These are phyloP conservation scores for Dendrolimus pini DNA, from an alignment of 2,888 invertebrate species.

Conservation along the genomic window DNA sequence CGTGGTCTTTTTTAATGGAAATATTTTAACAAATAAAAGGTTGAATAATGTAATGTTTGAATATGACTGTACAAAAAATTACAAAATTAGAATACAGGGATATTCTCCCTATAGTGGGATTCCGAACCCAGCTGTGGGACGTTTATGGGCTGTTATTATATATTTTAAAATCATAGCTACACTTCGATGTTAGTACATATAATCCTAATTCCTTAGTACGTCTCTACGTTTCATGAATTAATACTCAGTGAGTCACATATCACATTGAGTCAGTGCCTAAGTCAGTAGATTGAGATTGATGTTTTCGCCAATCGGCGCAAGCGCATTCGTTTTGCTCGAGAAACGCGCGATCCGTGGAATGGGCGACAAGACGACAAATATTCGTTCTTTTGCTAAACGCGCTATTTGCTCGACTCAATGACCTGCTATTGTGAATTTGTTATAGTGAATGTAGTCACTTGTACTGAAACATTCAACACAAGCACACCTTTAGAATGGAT, in stretches of 20 bases:
- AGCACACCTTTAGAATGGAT: too few relatives aligned
- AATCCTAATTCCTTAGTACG: background rate
- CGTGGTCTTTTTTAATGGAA: too few relatives aligned
- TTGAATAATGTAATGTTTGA: too few relatives aligned
- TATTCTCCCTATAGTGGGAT: too few relatives aligned
- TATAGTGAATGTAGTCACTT: background rate
- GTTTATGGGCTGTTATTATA: too few relatives aligned
- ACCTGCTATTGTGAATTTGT: background rate
- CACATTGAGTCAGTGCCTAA: conserved; percentile 39
- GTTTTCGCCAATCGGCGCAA: conserved; percentile 7
- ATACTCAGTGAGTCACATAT: conserved; percentile 9
- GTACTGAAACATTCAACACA: too few relatives aligned
- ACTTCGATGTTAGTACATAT: too few relatives aligned
- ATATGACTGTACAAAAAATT: too few relatives aligned
- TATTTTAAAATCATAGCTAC: too few relatives aligned
- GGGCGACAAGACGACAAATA: background rate
- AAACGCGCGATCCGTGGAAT: background rate
- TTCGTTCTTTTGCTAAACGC: background rate
- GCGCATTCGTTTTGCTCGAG: background rate
- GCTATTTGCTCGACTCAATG: background rate
- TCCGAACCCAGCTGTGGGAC: too few relatives aligned
- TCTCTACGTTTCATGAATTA: background rate
- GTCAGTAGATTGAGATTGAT: conserved; percentile 59
- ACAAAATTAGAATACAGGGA: too few relatives aligned
- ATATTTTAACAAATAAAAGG: too few relatives aligned